Percentiles rank a stretch among this genome's conserved stretches.
Conservation (phyloP, 1,140 invertebrate species). For the Lethrus apterus region DNA sequence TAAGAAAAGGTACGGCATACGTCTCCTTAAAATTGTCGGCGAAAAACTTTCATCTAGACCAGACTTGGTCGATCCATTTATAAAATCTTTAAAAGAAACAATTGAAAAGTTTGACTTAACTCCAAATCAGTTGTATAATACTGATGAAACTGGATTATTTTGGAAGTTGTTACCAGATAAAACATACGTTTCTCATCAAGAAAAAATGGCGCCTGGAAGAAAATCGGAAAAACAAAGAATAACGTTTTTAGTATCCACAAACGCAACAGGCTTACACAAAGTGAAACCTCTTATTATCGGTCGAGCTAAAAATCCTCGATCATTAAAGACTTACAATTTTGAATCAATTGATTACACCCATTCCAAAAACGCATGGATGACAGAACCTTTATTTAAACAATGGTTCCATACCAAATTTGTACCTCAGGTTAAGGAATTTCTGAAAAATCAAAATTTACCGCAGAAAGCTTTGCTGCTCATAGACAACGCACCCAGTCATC, state of each 20-base stretch:
- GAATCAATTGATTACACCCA: too few species aligned
- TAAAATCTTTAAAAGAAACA: not conserved
- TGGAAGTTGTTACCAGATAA: slow-evolving; percentile 20
- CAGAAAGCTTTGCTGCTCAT: not conserved
- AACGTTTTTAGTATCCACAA: slow-evolving; percentile 16
- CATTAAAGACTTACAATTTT: too few species aligned
- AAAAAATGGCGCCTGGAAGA: slow-evolving; percentile 13
- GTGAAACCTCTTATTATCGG: slow-evolving; percentile 28
- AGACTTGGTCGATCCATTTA: slow-evolving; percentile 3
- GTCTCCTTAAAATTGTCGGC: slow-evolving; percentile 23
- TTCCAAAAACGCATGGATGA: too few species aligned
- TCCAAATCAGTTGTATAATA: slow-evolving; percentile 36
- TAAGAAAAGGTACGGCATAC: slow-evolving; percentile 19
- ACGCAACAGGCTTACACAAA: slow-evolving; percentile 26
- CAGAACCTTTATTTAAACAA: too few species aligned
- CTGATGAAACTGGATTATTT: slow-evolving; percentile 40
- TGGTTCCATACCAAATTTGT: not conserved
- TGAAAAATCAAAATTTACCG: not conserved
- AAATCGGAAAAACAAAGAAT: slow-evolving; percentile 7
- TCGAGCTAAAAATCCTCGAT: slow-evolving; percentile 29
- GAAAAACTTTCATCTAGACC: slow-evolving; percentile 20
- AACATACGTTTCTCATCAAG: slow-evolving; percentile 7
- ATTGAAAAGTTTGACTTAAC: not conserved
- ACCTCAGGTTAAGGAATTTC: not conserved
- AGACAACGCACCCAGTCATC: not conserved